Conservation (phyloP, 2,888 invertebrate genomes). For the Rotaria magnacalcarata region DNA sequence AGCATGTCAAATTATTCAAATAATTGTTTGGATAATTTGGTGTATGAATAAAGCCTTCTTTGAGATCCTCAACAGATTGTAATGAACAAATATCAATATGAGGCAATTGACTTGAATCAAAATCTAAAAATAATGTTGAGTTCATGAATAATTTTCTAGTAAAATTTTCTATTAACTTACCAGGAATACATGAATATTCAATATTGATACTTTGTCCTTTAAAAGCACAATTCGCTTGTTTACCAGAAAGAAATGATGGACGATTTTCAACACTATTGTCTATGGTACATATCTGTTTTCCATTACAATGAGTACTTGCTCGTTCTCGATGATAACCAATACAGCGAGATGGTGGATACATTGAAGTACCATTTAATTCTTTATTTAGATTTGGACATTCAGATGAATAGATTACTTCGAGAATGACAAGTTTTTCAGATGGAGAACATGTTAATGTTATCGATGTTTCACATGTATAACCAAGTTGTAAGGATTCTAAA, state of each 20-base stretch:
- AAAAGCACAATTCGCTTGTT: neutral
- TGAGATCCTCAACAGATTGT: neutral
- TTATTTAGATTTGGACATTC: neutral
- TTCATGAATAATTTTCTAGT: neutral
- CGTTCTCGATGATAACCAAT: conserved; percentile 14
- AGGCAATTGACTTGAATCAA: neutral
- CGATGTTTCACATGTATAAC: conserved; percentile 29
- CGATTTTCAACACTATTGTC: neutral
- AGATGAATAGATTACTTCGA: neutral
- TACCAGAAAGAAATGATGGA: neutral
- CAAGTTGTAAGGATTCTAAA: neutral
- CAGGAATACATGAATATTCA: conserved; percentile 34
- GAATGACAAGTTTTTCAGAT: neutral
- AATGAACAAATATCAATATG: neutral
- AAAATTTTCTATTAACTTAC: neutral
- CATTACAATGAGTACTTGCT: neutral
- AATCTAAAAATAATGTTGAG: neutral
- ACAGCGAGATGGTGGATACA: neutral
- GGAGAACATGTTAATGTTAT: neutral
- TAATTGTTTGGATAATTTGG: conserved; percentile 27
- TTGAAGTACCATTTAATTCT: neutral
- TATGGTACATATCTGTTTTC: neutral
- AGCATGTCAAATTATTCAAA: neutral
- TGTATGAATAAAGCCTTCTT: conserved; percentile 28
- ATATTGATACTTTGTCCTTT: conserved; percentile 5